Conservation (phyloP, 2,888 invertebrate species). For the Frankliniella fusca region DNA sequence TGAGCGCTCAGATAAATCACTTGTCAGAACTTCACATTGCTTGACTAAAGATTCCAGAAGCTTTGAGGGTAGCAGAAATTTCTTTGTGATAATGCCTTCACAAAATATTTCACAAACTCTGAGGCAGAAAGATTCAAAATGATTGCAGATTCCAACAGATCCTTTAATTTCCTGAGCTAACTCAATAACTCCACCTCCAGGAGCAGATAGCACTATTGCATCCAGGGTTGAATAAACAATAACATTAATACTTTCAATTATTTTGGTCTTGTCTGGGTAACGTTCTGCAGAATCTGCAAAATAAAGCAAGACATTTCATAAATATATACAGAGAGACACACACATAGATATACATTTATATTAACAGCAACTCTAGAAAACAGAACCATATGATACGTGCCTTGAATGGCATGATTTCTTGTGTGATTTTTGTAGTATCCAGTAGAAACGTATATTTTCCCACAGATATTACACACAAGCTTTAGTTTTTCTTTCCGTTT, state of each 20-base stretch:
- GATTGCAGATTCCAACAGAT: not conserved
- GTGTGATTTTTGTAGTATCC: not conserved
- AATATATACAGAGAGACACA: not conserved
- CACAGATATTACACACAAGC: not conserved
- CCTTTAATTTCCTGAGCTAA: not conserved
- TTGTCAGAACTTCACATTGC: not conserved
- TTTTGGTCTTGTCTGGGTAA: slow-evolving; percentile 4
- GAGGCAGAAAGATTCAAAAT: not conserved
- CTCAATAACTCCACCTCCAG: not conserved
- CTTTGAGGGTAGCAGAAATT: not conserved
- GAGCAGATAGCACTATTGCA: not conserved
- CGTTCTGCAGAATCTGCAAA: not conserved
- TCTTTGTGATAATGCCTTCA: not conserved
- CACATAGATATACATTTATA: not conserved
- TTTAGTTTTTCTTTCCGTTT: not conserved
- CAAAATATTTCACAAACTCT: slow-evolving; percentile 1
- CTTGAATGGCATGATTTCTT: not conserved
- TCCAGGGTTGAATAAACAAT: not conserved
- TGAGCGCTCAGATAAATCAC: not conserved
- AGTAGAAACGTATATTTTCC: not conserved
- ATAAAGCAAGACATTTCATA: not conserved
- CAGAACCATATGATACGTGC: not conserved
- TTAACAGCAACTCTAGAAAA: not conserved
- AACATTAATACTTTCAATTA: not conserved
- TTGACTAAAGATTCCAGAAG: not conserved